Percentiles rank a stretch among this genome's conserved stretches.
phyloP scores from a whole-genome alignment of 2,888 invertebrate genomes.

The Scaptomyza flava region DNA sequence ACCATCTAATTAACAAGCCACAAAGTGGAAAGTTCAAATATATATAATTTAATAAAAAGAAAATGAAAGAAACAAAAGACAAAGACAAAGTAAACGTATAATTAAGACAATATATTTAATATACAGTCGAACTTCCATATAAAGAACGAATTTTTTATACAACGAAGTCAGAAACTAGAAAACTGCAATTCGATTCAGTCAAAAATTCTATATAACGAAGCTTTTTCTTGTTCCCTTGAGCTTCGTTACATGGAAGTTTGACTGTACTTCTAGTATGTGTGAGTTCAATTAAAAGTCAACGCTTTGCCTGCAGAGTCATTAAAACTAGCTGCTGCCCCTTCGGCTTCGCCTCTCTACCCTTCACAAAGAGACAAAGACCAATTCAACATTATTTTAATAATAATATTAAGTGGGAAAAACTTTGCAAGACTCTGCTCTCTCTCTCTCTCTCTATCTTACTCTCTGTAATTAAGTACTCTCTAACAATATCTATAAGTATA shows the following conservation, averaged over 20 bases:
- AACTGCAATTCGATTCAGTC: no score
- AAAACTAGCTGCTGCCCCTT: slow-evolving; percentile 25
- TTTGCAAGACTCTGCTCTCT: slow-evolving; percentile 39
- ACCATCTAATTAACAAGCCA: slow-evolving; percentile 37
- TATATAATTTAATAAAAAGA: slow-evolving; percentile 35
- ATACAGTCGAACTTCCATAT: no score
- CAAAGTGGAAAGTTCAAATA: slow-evolving; percentile 27
- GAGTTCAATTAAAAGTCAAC: slow-evolving; percentile 70
- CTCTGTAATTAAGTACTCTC: slow-evolving; percentile 63
- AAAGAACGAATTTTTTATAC: no score
- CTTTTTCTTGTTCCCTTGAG: no score
- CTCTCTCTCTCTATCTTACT: slow-evolving; percentile 24
- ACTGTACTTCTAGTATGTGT: slow-evolving; percentile 41
- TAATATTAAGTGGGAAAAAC: slow-evolving; percentile 47
- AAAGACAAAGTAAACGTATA: slow-evolving; percentile 32
- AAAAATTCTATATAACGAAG: no score
- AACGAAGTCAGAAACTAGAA: no score
- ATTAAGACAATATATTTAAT: slow-evolving; percentile 31
- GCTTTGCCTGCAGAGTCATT: slow-evolving; percentile 43
- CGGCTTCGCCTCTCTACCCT: neutral
- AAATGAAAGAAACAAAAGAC: neutral
- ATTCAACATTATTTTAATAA: slow-evolving; percentile 47
- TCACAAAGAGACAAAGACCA: slow-evolving; percentile 50
- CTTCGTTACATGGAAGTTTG: no score
- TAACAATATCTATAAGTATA: slow-evolving; percentile 4